A percentile compares a stretch with the other conserved stretches of the same genome.
These are phyloP conservation scores for Nematolebias whitei DNA, from an alignment of 2,113 vertebrate species.

Conservation along the genomic window DNA sequence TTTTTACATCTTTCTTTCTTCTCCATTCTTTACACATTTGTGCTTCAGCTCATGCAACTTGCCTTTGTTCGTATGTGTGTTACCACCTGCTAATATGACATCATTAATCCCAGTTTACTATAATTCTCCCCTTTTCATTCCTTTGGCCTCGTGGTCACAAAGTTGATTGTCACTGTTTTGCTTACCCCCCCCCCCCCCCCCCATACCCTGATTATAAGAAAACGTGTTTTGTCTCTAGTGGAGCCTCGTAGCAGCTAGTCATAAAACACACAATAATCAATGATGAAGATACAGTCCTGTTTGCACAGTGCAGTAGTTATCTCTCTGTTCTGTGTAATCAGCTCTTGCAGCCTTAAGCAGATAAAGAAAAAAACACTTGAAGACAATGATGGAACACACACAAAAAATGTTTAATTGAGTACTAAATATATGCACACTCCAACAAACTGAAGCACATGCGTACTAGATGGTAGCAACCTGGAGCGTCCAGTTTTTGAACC, in stretches of 20 bases:
- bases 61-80: slow-evolving; percentile 20
- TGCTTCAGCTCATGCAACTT: slow-evolving; percentile 14
- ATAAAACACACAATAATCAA: slow-evolving; percentile 38
- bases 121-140: slow-evolving; percentile 22
- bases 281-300: slow-evolving; percentile 6
- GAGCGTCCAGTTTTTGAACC: slow-evolving; percentile 9
- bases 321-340: slow-evolving; percentile 14
- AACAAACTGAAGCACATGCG: background rate
- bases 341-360: background rate
- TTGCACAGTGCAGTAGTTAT: slow-evolving; percentile 22
- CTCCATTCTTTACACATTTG: slow-evolving; percentile 10
- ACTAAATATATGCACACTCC: slow-evolving; percentile 1
- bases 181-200: too few species aligned
- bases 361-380: slow-evolving; percentile 17
- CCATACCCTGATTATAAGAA: slow-evolving; percentile 27
- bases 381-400: slow-evolving; percentile 17
- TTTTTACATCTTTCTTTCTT: background rate
- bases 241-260: slow-evolving; percentile 13
- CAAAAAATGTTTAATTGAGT: slow-evolving; percentile 13
- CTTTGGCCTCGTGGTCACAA: slow-evolving; percentile 28
- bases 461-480: background rate
- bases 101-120: slow-evolving; percentile 47
- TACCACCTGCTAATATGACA: slow-evolving; percentile 39
- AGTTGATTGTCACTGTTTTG: slow-evolving; percentile 14
- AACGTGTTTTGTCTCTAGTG: slow-evolving; percentile 5